Evolutionary conservation across 2,888 invertebrate species (phyloP).

Genomic region (Cerceris rybyensis): DNA sequence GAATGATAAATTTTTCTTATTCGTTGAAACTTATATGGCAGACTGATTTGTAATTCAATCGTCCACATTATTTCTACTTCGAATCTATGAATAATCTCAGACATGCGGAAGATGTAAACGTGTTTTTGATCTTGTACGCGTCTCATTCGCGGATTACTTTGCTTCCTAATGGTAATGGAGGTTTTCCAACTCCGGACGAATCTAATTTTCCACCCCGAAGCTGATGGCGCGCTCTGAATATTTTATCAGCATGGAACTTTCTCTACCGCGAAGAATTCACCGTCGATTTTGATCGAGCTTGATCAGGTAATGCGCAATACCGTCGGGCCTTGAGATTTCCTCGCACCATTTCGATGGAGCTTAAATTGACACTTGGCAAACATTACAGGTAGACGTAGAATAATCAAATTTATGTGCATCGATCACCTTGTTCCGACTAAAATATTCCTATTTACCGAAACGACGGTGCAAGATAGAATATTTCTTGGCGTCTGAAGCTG

Average conservation of each 20-base stretch:
- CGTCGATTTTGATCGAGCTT: constrained; percentile 52
- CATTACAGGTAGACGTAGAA: too few species aligned
- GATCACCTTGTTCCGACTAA: not conserved
- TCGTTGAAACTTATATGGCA: too few species aligned
- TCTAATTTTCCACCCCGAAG: constrained; percentile 62
- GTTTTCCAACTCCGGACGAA: constrained; percentile 64
- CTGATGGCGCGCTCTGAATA: constrained; percentile 64
- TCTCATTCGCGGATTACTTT: constrained; percentile 61
- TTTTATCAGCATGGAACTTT: constrained; percentile 60
- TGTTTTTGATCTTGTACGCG: constrained; percentile 33
- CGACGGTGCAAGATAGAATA: too few species aligned
- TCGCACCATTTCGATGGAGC: constrained; percentile 2
- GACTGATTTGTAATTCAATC: not conserved
- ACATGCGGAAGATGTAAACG: constrained; percentile 40
- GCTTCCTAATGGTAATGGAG: constrained; percentile 62
- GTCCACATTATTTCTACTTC: not conserved
- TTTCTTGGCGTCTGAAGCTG: too few species aligned
- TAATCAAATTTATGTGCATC: too few species aligned
- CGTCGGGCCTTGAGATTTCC: constrained; percentile 25
- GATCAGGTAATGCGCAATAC: constrained; percentile 49
- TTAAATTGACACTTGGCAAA: constrained; percentile 17
- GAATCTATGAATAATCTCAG: not conserved
- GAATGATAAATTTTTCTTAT: too few species aligned
- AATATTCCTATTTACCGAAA: not conserved
- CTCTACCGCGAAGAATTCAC: constrained; percentile 41